Evolutionary conservation across 2,113 vertebrate genomes (phyloP).

Genomic region (Miniopterus natalensis): DNA sequence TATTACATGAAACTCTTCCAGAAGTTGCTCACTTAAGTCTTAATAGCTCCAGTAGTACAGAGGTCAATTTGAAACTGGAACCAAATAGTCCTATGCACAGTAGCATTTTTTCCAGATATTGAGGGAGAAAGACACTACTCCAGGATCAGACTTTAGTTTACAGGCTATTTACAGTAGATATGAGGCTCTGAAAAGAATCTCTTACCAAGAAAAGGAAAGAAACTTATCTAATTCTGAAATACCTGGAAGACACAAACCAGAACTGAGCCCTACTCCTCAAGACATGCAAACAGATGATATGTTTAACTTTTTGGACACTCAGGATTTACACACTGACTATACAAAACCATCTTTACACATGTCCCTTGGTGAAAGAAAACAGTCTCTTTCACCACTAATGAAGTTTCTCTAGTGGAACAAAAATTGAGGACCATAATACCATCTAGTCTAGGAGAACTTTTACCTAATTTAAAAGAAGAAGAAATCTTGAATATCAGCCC

Average conservation of each 20-base stretch:
- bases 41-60: conserved; percentile 25
- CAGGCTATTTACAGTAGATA: conserved; percentile 38
- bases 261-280: background rate
- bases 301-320: conserved; percentile 17
- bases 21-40: conserved; percentile 64
- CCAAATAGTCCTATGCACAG: conserved; percentile 23
- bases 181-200: conserved; percentile 68
- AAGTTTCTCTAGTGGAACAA: conserved; percentile 73
- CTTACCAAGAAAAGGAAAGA: conserved; percentile 55
- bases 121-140: background rate
- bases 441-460: conserved; percentile 46
- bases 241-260: background rate
- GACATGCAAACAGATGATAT: background rate
- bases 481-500: conserved; percentile 67
- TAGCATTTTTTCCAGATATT: background rate
- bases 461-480: conserved; percentile 70
- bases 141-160: conserved; percentile 37
- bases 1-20: conserved; percentile 86
- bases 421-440: conserved; percentile 36
- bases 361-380: conserved; percentile 64
- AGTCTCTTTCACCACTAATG: conserved; percentile 75
- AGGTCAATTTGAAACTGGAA: background rate
- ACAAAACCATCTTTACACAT: background rate
- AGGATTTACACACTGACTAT: conserved; percentile 69
- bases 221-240: background rate